These are phyloP conservation scores for Vimba vimba DNA, from an alignment of 2,113 vertebrate species.

Conservation along the genomic window DNA sequence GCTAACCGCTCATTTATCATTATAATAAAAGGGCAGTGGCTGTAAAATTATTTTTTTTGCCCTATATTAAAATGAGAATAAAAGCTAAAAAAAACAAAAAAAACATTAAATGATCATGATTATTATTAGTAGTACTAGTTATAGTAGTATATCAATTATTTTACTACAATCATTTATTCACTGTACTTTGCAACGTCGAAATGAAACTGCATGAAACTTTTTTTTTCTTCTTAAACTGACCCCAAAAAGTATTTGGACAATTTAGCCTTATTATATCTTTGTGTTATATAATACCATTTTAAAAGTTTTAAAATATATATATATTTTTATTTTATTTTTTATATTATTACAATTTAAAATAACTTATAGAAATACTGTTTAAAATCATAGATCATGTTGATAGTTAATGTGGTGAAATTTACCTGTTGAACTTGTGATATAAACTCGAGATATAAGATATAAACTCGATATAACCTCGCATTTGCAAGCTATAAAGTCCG, in stretches of 20 bases:
- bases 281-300: no score
- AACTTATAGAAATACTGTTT: not conserved
- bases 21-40: not conserved
- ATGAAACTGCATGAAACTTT: no score
- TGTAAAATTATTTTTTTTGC: no score
- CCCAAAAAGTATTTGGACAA: not conserved
- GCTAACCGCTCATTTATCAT: constrained; percentile 39
- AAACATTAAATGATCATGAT: not conserved
- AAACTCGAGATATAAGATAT: no score
- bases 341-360: no score
- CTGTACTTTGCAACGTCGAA: not conserved
- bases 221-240: not conserved
- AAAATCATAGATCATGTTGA: not conserved
- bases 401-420: no score
- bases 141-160: not conserved
- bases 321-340: no score
- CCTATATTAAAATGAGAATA: not conserved
- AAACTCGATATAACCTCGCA: no score
- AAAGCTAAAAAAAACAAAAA: not conserved
- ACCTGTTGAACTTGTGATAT: no score
- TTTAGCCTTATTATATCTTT: no score
- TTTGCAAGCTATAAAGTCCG: no score
- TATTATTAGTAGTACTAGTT: not conserved
- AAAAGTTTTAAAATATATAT: no score
- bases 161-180: not conserved